Conservation (phyloP, 2,113 vertebrate genomes). For the Trogon melanurus region DNA sequence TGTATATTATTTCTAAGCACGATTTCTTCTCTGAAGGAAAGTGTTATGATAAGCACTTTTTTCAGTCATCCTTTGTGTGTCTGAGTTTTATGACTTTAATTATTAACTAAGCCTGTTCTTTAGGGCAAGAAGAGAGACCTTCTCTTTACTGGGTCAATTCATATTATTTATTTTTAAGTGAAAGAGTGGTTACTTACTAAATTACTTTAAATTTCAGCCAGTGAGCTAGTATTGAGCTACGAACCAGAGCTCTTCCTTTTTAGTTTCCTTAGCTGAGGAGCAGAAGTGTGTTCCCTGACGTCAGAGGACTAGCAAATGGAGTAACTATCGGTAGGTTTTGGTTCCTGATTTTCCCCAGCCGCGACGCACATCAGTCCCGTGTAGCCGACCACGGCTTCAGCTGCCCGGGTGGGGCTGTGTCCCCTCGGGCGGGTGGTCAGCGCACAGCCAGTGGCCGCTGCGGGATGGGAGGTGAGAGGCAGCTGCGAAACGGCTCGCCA, state of each 20-base stretch:
- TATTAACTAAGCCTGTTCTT: neutral
- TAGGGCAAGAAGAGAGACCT: neutral
- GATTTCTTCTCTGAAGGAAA: neutral
- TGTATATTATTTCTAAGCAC: neutral
- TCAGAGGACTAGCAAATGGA: neutral
- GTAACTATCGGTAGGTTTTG: neutral
- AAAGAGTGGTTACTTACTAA: neutral
- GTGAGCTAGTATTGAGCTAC: neutral
- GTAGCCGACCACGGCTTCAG: neutral
- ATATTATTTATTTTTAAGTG: neutral
- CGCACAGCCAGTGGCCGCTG: no score
- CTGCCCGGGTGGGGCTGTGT: accelerated
- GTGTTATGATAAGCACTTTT: neutral
- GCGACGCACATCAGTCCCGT: accelerated
- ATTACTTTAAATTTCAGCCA: neutral
- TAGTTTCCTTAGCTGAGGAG: neutral
- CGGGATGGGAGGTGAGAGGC: neutral
- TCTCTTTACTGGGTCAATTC: neutral
- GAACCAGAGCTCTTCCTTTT: neutral
- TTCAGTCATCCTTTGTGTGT: neutral
- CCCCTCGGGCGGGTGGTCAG: neutral
- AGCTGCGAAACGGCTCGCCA: neutral
- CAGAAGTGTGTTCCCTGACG: neutral
- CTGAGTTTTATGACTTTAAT: neutral
- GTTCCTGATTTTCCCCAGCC: neutral